Evolutionary conservation across 2,888 invertebrate genomes (phyloP), one percentile per base, ranked within the genome.

Genomic region (Diaperis boleti): DNA sequence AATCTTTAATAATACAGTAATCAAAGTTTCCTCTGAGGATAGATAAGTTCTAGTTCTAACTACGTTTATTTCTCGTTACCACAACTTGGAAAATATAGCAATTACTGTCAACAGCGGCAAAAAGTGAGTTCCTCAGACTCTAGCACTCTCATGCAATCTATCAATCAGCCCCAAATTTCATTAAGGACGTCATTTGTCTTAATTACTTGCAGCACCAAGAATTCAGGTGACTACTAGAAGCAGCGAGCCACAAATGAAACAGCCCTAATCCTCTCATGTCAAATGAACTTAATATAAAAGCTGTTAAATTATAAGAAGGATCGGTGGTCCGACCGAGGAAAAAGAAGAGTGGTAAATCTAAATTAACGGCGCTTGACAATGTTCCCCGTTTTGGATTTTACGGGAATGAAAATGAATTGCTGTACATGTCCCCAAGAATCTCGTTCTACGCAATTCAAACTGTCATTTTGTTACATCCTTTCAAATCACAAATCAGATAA

Each of bases 151-250:
- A 62, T 57, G 64, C 50, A 59, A 66, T 66, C 61, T 65, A 66
- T 69, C 69, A 68, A 66, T 69, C 67, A 68, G 66, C 62, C 60
- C 62, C 47, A 62, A 64, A 61, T 55, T 66, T 62, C 66, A 63
- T 65, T 63, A 64, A 50, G 33, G 35, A 37, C 50, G 59, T 66
- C 67, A 55, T 69, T 69, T 66, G 66, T 69, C 69, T 69, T 64
- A 67, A 69, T 69, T 69, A 67, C 39, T 42, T 45, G 63, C 39
- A 49, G 50, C 22, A 39, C 54, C 60, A 54, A 49, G 18, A 49
- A 45, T 47, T 26, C 35, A 57, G 35, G 54, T 52, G 41, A 29
- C 41, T 41, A 52, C 39, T 52, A 52, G 37, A 52, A 7, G 26
- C 8, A 11, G 33, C 50, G 18, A 33, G n/a, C 52, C 52, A 15